Percentiles rank a stretch among this genome's conserved stretches.
Evolutionary conservation across 2,113 vertebrate genomes (phyloP).

Genomic region (Patagioenas fasciata): DNA sequence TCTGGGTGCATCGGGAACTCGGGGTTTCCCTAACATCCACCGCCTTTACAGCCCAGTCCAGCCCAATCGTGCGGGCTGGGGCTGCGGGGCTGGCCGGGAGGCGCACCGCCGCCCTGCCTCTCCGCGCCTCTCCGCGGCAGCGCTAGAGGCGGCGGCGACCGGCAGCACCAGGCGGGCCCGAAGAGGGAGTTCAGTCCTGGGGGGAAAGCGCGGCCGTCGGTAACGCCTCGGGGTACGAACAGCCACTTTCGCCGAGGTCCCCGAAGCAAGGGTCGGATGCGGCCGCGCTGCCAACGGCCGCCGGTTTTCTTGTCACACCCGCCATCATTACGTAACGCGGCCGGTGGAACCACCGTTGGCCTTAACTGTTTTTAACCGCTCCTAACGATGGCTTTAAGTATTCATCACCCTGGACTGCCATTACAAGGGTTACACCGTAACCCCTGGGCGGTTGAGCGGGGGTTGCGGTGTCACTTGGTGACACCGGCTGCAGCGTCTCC

Average conservation of each 20-base stretch:
- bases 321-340: not conserved
- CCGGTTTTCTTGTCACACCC: no score
- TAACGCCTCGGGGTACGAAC: no score
- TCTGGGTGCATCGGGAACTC: not conserved
- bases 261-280: not conserved
- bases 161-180: not conserved
- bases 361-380: not conserved
- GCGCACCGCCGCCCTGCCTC: not conserved
- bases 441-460: no score
- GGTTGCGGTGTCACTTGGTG: not conserved
- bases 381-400: not conserved
- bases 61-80: not conserved
- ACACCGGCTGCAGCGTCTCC: not conserved
- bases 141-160: not conserved
- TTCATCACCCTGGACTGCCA: not conserved
- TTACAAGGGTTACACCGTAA: fast-evolving
- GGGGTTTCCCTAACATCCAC: not conserved
- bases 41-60: not conserved
- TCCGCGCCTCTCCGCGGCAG: not conserved
- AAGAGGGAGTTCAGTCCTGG: no score
- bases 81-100: not conserved
- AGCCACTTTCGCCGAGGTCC: not conserved
- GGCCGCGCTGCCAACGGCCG: not conserved
- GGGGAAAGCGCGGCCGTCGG: no score
- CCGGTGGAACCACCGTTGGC: no score